A percentile compares a stretch with the other conserved stretches of the same genome.
Evolutionary conservation across 2,888 invertebrate species (phyloP).

Genomic region (Nowickia ferox): DNA sequence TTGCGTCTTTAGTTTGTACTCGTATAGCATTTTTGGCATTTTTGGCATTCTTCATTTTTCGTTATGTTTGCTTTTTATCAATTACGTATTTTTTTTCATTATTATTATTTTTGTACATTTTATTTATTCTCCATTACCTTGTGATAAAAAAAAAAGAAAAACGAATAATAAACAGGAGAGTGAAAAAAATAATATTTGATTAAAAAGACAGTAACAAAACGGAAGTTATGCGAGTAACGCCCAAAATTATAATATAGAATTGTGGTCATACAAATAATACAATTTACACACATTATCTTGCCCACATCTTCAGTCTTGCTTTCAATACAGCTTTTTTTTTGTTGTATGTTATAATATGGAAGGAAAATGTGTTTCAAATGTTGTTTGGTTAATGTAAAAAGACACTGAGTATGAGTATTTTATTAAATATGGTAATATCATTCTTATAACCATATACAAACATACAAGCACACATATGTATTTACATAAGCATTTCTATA

Average conservation of each 20-base stretch:
- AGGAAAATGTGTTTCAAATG: not conserved
- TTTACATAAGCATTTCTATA: not conserved
- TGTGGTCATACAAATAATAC: not conserved
- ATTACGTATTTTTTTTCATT: no score
- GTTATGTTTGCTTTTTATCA: not conserved
- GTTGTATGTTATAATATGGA: not conserved
- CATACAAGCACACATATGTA: not conserved
- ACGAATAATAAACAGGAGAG: not conserved
- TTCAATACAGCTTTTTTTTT: not conserved
- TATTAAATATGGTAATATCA: slow-evolving; percentile 35
- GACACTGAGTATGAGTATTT: slow-evolving; percentile 10
- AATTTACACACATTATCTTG: not conserved
- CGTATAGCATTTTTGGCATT: no score
- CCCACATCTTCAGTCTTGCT: not conserved
- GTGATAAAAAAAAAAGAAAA: not conserved
- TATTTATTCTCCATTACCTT: not conserved
- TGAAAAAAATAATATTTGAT: slow-evolving; percentile 38
- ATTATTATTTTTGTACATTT: not conserved
- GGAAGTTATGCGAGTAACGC: slow-evolving; percentile 48
- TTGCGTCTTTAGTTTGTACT: slow-evolving; percentile 39
- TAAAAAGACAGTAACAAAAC: slow-evolving; percentile 49
- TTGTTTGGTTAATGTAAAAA: not conserved
- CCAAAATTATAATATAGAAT: slow-evolving; percentile 26
- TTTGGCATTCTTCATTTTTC: not conserved
- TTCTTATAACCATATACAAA: not conserved